Evolutionary conservation across 2,888 invertebrate genomes (phyloP), one percentile per base, ranked within the genome.

Genomic region (Aelia acuminata): DNA sequence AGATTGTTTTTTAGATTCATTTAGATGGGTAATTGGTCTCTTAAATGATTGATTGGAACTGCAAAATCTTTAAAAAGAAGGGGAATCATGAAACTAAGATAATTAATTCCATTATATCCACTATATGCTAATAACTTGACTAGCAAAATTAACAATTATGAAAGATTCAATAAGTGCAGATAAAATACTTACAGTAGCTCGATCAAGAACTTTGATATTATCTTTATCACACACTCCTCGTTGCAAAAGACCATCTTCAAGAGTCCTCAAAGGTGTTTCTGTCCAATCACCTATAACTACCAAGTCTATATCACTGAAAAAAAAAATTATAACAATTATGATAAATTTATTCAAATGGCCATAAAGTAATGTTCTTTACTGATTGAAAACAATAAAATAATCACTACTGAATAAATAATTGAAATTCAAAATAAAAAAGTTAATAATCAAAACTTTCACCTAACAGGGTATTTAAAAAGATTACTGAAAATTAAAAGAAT

Each of bases 131-230:
- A 31, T 35, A 5, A 49, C 22, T 84, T 84, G n/a, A 47, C 49
- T 15, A 86, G 7, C 35, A 50, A 49, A 49, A 86, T 22, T 11
- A 22, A 49, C 49, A 35, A 88, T 26, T 85, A 31, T n/a, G 35
- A 22, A 70, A 47, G 85, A 48, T 53, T 39, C 2, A 70, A 70
- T 26, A 13, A 63, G 31, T 18, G 5, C 49, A 35, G 11, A 57
- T 80, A 48, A 85, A 43, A 49, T 48, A 93, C 93, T 93, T 92
- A 94, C 99, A 88, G 98, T 98, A 89, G 99, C 99, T 93, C 98
- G 98, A 93, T 99, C 98, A 91, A 99, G 94, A 91, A 99, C 98
- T 94, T 98, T 98, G 92, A 99, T 96, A 92, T 97, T 96, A 92
- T 95, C 95, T 92, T 96, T 95, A 92, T 97, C 96, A 88, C 98